These are phyloP conservation scores for Acarapis woodi DNA, from an alignment of 1,140 invertebrate species.

Conservation along the genomic window DNA sequence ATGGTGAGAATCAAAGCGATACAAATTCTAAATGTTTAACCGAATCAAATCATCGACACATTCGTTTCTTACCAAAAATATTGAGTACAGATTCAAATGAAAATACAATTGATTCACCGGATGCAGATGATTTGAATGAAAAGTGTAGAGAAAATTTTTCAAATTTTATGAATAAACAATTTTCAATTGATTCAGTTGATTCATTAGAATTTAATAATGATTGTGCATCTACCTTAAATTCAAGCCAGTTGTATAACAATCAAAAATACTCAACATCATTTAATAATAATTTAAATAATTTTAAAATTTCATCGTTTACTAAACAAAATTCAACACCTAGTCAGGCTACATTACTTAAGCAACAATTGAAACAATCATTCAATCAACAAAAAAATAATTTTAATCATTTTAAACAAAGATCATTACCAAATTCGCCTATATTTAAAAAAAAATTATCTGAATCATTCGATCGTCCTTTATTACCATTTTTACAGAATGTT, in stretches of 20 bases:
- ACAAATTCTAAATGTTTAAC: background rate
- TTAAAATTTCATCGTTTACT: no score
- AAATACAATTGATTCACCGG: slow-evolving; percentile 13
- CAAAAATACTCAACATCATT: no score
- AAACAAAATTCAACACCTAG: no score
- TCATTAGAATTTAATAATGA: background rate
- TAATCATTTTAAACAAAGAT: no score
- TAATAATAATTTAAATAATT: no score
- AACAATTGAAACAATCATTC: no score
- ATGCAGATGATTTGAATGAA: background rate
- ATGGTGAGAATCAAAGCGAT: background rate
- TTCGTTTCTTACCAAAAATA: slow-evolving; percentile 9
- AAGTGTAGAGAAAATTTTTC: background rate
- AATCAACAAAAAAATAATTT: no score
- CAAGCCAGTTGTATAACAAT: background rate
- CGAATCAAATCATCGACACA: background rate
- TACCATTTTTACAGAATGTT: no score
- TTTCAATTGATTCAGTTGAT: slow-evolving; percentile 1
- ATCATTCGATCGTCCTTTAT: no score
- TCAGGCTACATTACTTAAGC: no score
- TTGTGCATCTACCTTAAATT: background rate
- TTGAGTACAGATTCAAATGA: slow-evolving; percentile 11
- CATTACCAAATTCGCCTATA: no score
- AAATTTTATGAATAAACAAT: background rate
- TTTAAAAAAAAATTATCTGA: no score